Evolutionary conservation across 2,797 vertebrate species (phyloP).

Genomic region (Danionella dracula): DNA sequence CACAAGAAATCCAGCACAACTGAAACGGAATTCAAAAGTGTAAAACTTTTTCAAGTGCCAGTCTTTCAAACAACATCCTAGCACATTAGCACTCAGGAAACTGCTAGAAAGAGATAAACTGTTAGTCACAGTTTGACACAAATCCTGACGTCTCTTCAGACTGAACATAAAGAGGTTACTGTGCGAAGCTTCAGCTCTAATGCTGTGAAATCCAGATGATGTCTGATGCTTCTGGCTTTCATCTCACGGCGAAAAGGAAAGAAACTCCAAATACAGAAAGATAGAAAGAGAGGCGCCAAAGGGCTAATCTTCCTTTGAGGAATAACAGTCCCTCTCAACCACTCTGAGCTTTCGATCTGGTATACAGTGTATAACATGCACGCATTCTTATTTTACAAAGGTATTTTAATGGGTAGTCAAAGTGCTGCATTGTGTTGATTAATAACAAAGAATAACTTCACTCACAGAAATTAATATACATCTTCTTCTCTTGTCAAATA

Average conservation of each 20-base stretch:
- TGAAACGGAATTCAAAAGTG: slow-evolving; percentile 13
- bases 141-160: neutral
- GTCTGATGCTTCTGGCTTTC: slow-evolving; percentile 21
- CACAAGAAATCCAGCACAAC: slow-evolving; percentile 29
- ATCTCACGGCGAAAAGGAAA: neutral
- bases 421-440: no score
- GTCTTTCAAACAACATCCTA: neutral
- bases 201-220: slow-evolving; percentile 12
- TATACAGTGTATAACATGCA: no score
- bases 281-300: neutral
- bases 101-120: neutral
- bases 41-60: neutral
- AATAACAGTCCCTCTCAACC: slow-evolving; percentile 11
- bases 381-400: no score
- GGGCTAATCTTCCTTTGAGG: slow-evolving; percentile 27
- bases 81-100: neutral
- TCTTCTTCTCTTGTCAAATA: no score
- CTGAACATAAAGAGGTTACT: neutral
- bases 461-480: no score
- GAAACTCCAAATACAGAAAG: slow-evolving; percentile 14
- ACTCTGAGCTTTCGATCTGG: slow-evolving; percentile 11
- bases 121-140: neutral
- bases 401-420: no score
- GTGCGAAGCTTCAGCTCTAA: neutral
- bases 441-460: no score